Evolutionary conservation across 1,140 invertebrate species (phyloP).

Genomic region (Drosophila ohnishii): DNA sequence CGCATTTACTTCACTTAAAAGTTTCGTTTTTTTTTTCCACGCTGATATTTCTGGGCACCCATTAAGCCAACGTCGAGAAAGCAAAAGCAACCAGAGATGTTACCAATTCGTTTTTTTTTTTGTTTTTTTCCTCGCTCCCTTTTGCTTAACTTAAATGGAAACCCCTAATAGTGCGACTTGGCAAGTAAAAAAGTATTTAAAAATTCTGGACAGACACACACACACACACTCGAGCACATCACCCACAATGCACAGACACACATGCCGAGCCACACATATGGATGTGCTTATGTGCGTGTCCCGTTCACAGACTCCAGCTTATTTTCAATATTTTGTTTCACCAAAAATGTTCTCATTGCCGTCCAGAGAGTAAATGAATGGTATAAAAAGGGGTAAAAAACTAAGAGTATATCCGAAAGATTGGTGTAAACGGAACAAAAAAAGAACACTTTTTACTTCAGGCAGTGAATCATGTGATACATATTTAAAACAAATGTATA

Average conservation of each 20-base stretch:
- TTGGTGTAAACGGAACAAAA: background rate
- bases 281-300: conserved; percentile 29
- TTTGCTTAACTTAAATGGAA: conserved; percentile 51
- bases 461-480: background rate
- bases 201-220: conserved; percentile 54
- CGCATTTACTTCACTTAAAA: conserved; percentile 81
- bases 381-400: background rate
- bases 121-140: conserved; percentile 10
- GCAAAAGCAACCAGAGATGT: conserved; percentile 43
- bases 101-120: conserved; percentile 30
- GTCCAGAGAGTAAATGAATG: conserved; percentile 20
- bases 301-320: conserved; percentile 43
- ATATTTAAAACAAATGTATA: no score
- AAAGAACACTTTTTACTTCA: background rate
- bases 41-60: conserved; percentile 69
- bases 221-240: conserved; percentile 14
- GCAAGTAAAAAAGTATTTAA: conserved; percentile 64
- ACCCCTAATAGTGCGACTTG: conserved; percentile 65
- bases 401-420: background rate
- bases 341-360: conserved; percentile 50
- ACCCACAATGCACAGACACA: conserved; percentile 42
- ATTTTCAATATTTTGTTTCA: conserved; percentile 76
- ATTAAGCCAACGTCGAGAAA: conserved; percentile 57
- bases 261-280: conserved; percentile 35
- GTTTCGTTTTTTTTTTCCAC: conserved; percentile 59